Evolutionary conservation across 2,113 vertebrate species (phyloP).

Genomic region (Limanda limanda): DNA sequence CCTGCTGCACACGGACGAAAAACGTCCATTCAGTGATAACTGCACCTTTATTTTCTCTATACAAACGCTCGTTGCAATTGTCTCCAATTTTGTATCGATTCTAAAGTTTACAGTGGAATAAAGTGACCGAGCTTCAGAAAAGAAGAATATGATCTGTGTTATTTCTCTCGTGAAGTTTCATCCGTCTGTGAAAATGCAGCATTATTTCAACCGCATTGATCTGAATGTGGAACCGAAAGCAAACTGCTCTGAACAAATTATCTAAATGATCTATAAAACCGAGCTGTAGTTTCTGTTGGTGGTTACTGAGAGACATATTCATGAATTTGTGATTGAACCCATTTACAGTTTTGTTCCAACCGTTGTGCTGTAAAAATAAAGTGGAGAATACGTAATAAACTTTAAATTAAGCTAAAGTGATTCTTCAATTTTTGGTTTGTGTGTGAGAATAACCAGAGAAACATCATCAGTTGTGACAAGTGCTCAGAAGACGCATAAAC

Average conservation of each 20-base stretch:
- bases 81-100: too few species aligned
- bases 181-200: background rate
- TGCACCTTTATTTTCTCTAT: too few species aligned
- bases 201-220: background rate
- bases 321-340: background rate
- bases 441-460: slow-evolving; percentile 4
- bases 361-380: background rate
- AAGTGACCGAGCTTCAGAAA: background rate
- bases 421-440: slow-evolving; percentile 44
- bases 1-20: too few species aligned
- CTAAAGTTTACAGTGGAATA: too few species aligned
- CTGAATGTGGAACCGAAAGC: background rate
- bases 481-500: slow-evolving; percentile 65
- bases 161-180: background rate
- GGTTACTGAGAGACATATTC: background rate
- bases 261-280: too few species aligned
- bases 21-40: too few species aligned
- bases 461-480: slow-evolving; percentile 57
- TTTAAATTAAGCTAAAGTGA: slow-evolving; percentile 35
- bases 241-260: too few species aligned
- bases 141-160: background rate
- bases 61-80: too few species aligned
- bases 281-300: background rate
- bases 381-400: background rate
- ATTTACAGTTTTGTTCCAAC: background rate